Base-by-base conservation (phyloP, 2,888 invertebrate genomes). In the Calameuta filiformis region DNA sequence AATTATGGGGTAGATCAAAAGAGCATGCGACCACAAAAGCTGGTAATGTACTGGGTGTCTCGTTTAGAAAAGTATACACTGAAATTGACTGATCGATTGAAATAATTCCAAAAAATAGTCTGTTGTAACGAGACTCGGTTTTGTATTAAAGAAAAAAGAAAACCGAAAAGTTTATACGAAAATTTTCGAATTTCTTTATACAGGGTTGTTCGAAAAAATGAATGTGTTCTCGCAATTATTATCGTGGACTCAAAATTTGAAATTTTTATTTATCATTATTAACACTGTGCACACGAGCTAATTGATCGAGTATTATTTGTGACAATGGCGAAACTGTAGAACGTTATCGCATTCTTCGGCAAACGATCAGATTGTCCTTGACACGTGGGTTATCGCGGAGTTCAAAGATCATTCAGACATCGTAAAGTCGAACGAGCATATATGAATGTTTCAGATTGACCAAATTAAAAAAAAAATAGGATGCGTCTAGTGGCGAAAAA, bases 1-100 rank as follows among this genome's bases (percentile, higher is more conserved):
- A 90, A 90, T 90, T 90, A 90, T 89, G 86, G 88, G 88, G 88
- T 88, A 89, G 89, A 90, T 90, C 90, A 90, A 90, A 90, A 90
- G 90, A 90, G 88, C 89, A 89, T 85, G 85, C 88, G 87, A 85
- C 89, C 87, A 89, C 90, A 90, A 90, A 56, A 90, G 90, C 90
- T 86, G 79, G 83, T 87, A 86, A 88, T 86, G 86, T 85, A 87
- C 87, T 87, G 88, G 87, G 88, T 88, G 83, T 82, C 81, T 80
- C 82, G 71, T 30, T 71, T 71, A 3, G 1, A 31, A 71, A 30
- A 71, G 31, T 12, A 9, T 6, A 71, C 9, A 71, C 31, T 9
- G 71, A 31, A 30, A 71, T 12, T 3, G 71, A 71, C 33, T 11
- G 30, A 71, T 33, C 12, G 71, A 12, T 33, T 71, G 12, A n/a